Conservation (phyloP, 2,113 vertebrate species). For the Arizona elegans region DNA sequence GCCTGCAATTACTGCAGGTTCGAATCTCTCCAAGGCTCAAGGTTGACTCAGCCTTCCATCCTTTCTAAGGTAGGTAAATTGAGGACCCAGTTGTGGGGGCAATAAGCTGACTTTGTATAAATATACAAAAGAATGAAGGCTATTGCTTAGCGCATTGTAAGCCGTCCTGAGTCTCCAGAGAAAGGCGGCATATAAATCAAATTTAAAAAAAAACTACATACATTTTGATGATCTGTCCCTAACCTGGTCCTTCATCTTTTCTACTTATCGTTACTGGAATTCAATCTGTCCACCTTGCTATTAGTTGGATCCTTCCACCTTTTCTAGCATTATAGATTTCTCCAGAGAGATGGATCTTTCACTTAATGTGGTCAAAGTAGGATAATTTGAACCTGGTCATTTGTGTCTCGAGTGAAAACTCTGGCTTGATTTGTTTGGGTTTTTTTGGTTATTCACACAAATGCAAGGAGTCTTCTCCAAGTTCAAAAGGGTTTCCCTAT, state of each 20-base stretch:
- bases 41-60: no score
- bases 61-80: no score
- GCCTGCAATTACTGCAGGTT: no score
- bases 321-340: not conserved
- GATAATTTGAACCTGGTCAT: not conserved
- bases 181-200: no score
- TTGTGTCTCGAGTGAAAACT: not conserved
- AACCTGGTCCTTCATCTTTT: not conserved
- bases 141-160: no score
- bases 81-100: no score
- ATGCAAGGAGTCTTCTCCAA: not conserved
- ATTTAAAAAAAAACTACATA: no score
- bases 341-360: not conserved
- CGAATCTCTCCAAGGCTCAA: no score
- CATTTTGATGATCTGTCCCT: not conserved
- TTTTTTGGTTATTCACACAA: not conserved
- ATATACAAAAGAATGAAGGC: no score
- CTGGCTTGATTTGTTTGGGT: not conserved
- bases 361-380: not conserved
- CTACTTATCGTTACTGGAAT: not conserved
- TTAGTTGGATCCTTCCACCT: not conserved
- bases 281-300: not conserved
- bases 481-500: not conserved
- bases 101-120: no score
- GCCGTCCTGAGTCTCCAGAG: no score